These are phyloP conservation scores for Hippopotamus amphibius DNA, from an alignment of 2,113 vertebrate genomes.

Conservation along the genomic window DNA sequence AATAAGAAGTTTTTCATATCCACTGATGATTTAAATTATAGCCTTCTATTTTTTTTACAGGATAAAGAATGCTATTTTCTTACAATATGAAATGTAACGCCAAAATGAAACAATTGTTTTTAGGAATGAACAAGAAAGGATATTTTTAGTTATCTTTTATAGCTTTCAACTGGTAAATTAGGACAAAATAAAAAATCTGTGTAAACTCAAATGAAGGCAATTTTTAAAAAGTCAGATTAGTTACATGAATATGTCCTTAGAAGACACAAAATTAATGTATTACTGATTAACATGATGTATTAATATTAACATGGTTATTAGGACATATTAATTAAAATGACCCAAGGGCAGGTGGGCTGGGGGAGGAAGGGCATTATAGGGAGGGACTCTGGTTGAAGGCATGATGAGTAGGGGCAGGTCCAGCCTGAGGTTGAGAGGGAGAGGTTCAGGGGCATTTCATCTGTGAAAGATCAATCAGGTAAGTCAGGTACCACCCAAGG, in stretches of 20 bases:
- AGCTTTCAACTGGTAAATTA: not conserved
- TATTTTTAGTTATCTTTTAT: not conserved
- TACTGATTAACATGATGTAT: slow-evolving; percentile 39
- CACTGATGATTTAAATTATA: not conserved
- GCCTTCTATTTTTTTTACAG: not conserved
- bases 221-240: slow-evolving; percentile 45
- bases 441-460: not conserved
- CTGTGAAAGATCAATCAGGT: rapidly evolving
- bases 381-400: not conserved
- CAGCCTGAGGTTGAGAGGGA: too few species aligned
- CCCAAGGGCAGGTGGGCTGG: slow-evolving; percentile 4
- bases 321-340: slow-evolving; percentile 60
- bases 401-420: rapidly evolving
- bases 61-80: not conserved
- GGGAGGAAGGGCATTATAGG: rapidly evolving
- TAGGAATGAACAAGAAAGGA: not conserved
- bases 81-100: not conserved
- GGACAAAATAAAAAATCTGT: not conserved
- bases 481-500: rapidly evolving
- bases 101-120: not conserved
- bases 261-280: slow-evolving; percentile 44
- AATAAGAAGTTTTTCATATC: not conserved
- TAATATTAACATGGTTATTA: slow-evolving; percentile 71
- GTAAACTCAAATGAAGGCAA: not conserved
- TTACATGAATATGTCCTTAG: not conserved